These are phyloP conservation scores for Himalopsyche kuldschensis DNA, from an alignment of 2,888 invertebrate genomes.

Conservation along the genomic window DNA sequence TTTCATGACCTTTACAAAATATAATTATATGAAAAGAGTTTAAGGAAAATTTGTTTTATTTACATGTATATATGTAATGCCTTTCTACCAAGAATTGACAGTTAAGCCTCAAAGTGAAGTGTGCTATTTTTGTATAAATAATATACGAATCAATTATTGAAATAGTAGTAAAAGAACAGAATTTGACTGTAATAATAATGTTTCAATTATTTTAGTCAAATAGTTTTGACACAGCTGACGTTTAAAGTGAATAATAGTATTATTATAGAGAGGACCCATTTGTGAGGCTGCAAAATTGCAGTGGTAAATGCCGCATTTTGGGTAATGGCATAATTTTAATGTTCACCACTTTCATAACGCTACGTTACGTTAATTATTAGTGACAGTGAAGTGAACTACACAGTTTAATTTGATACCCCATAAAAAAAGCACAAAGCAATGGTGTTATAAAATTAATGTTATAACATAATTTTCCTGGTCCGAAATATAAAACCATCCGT, in stretches of 20 bases:
- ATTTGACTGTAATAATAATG: too few relatives aligned
- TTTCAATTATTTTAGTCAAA: too few relatives aligned
- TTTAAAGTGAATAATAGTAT: background rate
- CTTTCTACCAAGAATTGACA: too few relatives aligned
- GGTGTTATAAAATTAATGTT: background rate
- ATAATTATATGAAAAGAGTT: too few relatives aligned
- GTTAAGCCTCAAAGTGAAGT: too few relatives aligned
- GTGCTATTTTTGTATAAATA: too few relatives aligned
- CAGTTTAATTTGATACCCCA: background rate
- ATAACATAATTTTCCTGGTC: background rate
- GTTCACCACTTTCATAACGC: background rate
- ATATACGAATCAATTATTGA: too few relatives aligned
- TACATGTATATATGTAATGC: too few relatives aligned
- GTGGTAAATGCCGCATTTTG: background rate
- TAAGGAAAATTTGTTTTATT: too few relatives aligned
- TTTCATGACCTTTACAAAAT: too few relatives aligned
- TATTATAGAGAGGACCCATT: background rate
- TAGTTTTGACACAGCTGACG: too few relatives aligned
- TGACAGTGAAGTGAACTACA: background rate
- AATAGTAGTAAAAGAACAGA: too few relatives aligned
- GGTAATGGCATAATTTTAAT: background rate
- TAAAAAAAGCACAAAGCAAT: background rate
- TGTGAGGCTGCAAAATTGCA: background rate
- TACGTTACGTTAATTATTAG: background rate
- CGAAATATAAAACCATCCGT: background rate